Conservation (phyloP, 2,888 invertebrate genomes). For the Pachymerium ferrugineum region DNA sequence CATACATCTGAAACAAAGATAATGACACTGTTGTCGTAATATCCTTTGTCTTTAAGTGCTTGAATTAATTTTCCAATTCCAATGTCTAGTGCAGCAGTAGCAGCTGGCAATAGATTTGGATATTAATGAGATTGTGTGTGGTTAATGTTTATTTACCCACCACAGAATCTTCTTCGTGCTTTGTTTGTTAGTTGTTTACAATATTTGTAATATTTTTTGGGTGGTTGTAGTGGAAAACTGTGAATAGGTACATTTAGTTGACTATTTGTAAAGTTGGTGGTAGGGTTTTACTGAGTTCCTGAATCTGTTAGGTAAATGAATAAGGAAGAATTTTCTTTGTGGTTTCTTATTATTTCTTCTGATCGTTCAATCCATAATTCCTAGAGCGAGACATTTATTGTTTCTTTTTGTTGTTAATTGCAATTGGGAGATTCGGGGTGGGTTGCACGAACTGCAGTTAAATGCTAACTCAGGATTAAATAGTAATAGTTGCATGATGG, state of each 20-base stretch:
- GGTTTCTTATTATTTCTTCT: no score
- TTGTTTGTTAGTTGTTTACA: neutral
- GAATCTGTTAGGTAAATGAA: constrained; percentile 3
- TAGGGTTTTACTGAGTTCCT: no score
- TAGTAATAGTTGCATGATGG: no score
- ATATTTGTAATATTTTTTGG: neutral
- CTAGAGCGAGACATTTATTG: no score
- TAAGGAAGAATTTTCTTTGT: no score
- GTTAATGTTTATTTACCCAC: neutral
- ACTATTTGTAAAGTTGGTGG: no score
- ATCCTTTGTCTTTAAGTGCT: neutral
- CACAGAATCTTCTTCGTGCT: neutral
- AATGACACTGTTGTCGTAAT: neutral
- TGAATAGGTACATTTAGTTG: no score
- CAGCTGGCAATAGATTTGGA: neutral
- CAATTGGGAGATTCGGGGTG: no score
- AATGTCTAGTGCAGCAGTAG: neutral
- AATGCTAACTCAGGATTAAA: no score
- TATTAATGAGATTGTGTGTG: neutral
- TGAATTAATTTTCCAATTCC: neutral
- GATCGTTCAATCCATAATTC: no score
- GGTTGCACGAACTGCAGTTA: no score
- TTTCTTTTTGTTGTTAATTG: no score
- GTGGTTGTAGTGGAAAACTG: neutral
- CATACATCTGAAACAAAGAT: constrained; percentile 25